Conservation (phyloP, 2,797 vertebrate genomes). For the Clamator glandarius region DNA sequence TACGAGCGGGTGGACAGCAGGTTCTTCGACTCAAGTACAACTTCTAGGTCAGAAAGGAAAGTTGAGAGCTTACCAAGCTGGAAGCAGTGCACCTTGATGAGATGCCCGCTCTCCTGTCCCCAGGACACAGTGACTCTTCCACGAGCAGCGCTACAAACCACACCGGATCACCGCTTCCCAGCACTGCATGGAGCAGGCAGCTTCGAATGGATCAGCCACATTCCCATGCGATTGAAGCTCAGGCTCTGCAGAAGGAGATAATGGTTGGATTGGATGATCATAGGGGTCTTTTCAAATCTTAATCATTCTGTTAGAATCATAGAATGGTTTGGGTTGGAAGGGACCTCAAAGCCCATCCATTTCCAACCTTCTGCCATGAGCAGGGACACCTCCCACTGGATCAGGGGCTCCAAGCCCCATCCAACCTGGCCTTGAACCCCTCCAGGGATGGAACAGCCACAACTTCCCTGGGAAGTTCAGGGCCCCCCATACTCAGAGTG, state of each 20-base stretch:
- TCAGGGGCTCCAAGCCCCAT: no score
- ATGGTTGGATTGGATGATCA: neutral
- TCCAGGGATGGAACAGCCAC: no score
- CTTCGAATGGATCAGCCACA: neutral
- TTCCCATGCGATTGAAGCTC: neutral
- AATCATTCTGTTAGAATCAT: no score
- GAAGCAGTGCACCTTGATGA: neutral
- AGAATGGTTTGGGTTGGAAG: no score
- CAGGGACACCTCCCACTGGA: no score
- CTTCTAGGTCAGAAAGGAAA: neutral
- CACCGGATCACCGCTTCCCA: neutral
- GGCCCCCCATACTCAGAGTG: no score
- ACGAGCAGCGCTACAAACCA: neutral
- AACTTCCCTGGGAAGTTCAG: no score
- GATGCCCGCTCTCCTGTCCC: neutral
- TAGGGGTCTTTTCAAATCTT: no score
- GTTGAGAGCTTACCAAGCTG: neutral
- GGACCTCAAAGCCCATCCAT: no score
- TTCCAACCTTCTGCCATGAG: no score
- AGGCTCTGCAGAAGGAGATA: neutral
- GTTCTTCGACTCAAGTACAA: neutral
- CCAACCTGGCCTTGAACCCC: no score
- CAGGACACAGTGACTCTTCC: neutral
- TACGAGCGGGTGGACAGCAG: rapidly evolving
- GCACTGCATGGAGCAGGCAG: neutral